phyloP scores from a whole-genome alignment of 2,797 vertebrate species.

The Enteromius radiatus region DNA sequence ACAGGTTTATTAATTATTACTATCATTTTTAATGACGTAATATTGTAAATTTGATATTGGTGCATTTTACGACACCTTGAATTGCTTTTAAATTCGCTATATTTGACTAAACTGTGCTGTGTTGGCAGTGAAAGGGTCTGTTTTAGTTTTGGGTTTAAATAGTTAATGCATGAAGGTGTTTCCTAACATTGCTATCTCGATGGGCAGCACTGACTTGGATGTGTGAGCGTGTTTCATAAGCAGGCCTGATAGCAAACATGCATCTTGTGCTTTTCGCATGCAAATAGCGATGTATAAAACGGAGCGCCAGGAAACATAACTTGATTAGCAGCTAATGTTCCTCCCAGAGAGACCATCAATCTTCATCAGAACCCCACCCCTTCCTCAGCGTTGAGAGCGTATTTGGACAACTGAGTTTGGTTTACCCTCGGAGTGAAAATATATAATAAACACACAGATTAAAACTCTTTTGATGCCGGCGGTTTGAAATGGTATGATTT shows the following conservation, averaged over 20 bases:
- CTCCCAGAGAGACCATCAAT: constrained; percentile 71
- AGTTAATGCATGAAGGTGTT: not conserved
- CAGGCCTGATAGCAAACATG: constrained; percentile 39
- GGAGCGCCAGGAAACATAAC: constrained; percentile 71
- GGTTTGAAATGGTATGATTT: constrained; percentile 64
- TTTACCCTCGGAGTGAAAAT: constrained; percentile 81
- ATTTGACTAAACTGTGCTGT: not conserved
- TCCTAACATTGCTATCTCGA: not conserved
- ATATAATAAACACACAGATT: constrained; percentile 82
- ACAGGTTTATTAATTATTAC: not conserved
- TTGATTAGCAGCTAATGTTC: constrained; percentile 77
- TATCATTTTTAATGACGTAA: not conserved
- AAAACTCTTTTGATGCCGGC: constrained; percentile 71
- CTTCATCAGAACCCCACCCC: constrained; percentile 74
- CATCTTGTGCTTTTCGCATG: constrained; percentile 57
- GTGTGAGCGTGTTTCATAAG: constrained; percentile 24
- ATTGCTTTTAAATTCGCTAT: not conserved
- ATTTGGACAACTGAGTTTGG: constrained; percentile 78
- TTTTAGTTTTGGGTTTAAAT: not conserved
- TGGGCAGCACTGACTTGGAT: constrained; percentile 8
- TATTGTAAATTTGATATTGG: too few species aligned
- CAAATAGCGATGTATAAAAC: constrained; percentile 65
- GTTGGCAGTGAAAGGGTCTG: not conserved
- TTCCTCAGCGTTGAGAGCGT: constrained; percentile 69
- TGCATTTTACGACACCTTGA: not conserved